Conservation (phyloP, 2,797 vertebrate genomes). For the Sebastes trivittatus region DNA sequence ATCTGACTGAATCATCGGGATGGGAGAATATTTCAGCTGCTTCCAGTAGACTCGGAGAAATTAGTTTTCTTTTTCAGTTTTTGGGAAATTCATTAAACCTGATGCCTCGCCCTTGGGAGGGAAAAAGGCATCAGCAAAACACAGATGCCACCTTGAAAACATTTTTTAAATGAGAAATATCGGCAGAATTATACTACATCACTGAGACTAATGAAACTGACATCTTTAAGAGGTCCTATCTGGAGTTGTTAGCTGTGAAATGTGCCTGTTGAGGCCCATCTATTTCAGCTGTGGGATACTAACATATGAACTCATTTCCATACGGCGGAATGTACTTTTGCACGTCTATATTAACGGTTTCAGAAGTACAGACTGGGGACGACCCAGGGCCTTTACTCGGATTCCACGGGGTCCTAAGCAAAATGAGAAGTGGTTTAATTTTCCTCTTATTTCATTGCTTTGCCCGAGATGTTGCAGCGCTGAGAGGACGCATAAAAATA, state of each 20-base stretch:
- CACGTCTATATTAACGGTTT: neutral
- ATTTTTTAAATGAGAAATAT: neutral
- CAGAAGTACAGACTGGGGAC: constrained; percentile 6
- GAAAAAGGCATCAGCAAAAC: neutral
- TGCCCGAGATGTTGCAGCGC: neutral
- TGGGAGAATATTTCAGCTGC: neutral
- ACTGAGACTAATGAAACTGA: constrained; percentile 1
- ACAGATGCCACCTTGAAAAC: neutral
- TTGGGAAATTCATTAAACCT: neutral
- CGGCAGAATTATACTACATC: neutral
- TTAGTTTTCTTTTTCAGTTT: neutral
- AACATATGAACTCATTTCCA: constrained; percentile 15
- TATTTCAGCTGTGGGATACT: constrained; percentile 5
- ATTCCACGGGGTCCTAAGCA: constrained; percentile 11
- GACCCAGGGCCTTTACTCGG: constrained; percentile 12
- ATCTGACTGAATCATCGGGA: neutral
- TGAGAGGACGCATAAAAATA: constrained; percentile 22
- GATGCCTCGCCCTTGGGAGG: neutral
- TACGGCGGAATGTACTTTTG: constrained; percentile 10
- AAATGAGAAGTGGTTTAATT: constrained; percentile 49
- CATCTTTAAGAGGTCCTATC: constrained; percentile 8
- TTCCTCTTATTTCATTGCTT: constrained; percentile 28
- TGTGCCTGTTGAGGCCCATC: constrained; percentile 13
- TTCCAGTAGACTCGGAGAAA: neutral
- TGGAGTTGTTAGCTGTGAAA: constrained; percentile 8